Percentiles rank a stretch among this genome's conserved stretches.
Evolutionary conservation across 2,113 vertebrate species (phyloP).

Genomic region (Microcebus lehilahytsara): DNA sequence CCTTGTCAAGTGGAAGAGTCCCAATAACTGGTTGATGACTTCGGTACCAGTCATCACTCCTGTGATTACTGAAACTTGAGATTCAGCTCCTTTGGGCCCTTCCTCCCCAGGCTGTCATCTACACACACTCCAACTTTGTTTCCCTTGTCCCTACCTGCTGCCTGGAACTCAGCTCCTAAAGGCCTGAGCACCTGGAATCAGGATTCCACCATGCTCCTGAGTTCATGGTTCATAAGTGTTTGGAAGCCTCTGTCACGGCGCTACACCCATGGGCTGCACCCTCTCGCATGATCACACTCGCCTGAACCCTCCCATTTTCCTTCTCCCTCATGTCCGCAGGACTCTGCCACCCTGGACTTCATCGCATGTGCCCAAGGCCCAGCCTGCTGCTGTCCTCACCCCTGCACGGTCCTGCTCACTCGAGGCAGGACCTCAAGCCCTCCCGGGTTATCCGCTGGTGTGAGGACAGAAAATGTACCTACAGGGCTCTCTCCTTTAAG

Average conservation of each 20-base stretch:
- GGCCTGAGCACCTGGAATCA: neutral
- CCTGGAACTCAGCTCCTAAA: neutral
- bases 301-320: neutral
- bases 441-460: neutral
- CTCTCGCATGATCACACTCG: neutral
- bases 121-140: neutral
- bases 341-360: neutral
- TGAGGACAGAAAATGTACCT: slow-evolving; percentile 40
- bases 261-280: neutral
- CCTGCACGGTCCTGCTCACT: neutral
- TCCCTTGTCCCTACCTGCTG: neutral
- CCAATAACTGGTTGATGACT: neutral
- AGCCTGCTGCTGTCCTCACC: neutral
- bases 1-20: neutral
- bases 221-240: neutral
- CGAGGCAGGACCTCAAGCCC: too few species aligned
- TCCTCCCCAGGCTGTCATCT: neutral
- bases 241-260: neutral
- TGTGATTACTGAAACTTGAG: neutral
- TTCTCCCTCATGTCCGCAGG: neutral
- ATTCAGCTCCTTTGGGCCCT: neutral
- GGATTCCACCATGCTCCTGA: neutral
- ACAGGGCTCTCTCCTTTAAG: slow-evolving; percentile 89
- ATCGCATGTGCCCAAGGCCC: neutral
- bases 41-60: neutral